Conservation (phyloP, 1,140 invertebrate genomes). For the Chionoecetes opilio region DNA sequence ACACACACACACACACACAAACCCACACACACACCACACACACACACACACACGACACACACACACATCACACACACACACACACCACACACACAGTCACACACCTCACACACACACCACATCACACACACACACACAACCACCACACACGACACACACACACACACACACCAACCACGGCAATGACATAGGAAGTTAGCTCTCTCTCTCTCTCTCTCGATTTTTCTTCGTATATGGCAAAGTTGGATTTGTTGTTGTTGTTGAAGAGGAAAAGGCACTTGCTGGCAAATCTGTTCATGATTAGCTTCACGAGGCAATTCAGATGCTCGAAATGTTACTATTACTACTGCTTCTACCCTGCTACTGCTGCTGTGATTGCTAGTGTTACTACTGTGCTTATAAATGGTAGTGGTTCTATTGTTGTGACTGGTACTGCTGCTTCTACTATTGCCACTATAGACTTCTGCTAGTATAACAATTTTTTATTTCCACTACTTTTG, state of each 20-base stretch:
- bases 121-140: not conserved
- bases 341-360: not conserved
- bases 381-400: too few relatives aligned
- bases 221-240: not conserved
- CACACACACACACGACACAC: conserved; percentile 25
- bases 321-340: not conserved
- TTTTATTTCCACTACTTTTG: not conserved
- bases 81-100: too few relatives aligned
- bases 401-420: too few relatives aligned
- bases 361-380: not conserved
- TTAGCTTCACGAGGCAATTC: not conserved
- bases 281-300: not conserved
- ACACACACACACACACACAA: conserved; percentile 4
- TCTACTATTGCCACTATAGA: not conserved
- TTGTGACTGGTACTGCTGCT: too few relatives aligned
- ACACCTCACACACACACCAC: too few relatives aligned
- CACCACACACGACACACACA: not conserved
- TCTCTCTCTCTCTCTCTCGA: not conserved
- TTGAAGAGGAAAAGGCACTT: conserved; percentile 18
- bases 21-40: conserved; percentile 3
- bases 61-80: too few relatives aligned
- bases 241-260: conserved; percentile 20
- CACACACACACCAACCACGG: too few relatives aligned
- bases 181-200: too few relatives aligned
- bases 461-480: not conserved